These are phyloP conservation scores for Antheraea mylitta DNA, from an alignment of 1,140 invertebrate genomes.

Conservation along the genomic window DNA sequence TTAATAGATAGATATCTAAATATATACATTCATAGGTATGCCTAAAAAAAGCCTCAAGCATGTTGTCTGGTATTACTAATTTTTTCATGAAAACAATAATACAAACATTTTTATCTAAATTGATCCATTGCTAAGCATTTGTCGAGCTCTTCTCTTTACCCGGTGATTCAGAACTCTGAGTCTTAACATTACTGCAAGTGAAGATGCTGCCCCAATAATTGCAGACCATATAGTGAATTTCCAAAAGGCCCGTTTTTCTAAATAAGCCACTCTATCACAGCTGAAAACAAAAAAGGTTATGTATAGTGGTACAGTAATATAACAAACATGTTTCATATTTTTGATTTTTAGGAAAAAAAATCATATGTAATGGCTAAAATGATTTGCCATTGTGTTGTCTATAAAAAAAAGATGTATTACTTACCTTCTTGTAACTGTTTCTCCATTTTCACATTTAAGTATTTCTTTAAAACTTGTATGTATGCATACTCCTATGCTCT, in stretches of 20 bases:
- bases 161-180: conserved; percentile 66
- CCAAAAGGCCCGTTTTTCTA: conserved; percentile 90
- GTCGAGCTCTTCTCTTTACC: conserved; percentile 62
- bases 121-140: conserved; percentile 69
- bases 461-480: conserved; percentile 72
- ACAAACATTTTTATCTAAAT: conserved; percentile 39
- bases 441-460: conserved; percentile 69
- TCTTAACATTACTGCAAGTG: conserved; percentile 67
- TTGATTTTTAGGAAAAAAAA: too few relatives aligned
- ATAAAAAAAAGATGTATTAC: not conserved
- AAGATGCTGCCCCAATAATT: conserved; percentile 82
- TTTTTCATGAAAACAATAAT: too few relatives aligned
- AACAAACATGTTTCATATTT: too few relatives aligned
- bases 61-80: too few relatives aligned
- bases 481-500: conserved; percentile 71
- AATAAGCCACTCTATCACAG: conserved; percentile 77
- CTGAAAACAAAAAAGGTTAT: conserved; percentile 40
- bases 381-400: too few relatives aligned
- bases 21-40: too few relatives aligned
- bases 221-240: conserved; percentile 90
- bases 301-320: not conserved
- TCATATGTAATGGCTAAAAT: too few relatives aligned
- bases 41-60: too few relatives aligned
- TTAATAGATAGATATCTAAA: too few relatives aligned
- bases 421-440: conserved; percentile 71